Conservation (phyloP, 2,888 invertebrate genomes). For the Coleophora flavipennella region DNA sequence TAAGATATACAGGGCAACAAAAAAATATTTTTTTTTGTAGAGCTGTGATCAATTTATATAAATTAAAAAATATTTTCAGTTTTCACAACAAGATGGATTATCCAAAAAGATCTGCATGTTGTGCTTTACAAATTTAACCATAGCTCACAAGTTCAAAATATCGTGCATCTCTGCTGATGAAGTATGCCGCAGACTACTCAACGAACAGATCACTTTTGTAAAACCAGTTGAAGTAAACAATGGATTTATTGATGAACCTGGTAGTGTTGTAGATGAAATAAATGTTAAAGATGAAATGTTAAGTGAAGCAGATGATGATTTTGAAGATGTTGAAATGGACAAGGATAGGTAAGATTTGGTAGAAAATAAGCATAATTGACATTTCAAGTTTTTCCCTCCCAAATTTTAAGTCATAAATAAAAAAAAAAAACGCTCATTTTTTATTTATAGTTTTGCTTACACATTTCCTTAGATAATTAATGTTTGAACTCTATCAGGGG, state of each 20-base stretch:
- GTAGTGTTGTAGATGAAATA: slow-evolving; percentile 6
- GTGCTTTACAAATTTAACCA: slow-evolving; percentile 25
- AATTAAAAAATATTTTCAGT: no score
- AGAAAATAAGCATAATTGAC: no score
- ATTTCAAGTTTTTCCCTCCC: no score
- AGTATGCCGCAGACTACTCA: slow-evolving; percentile 19
- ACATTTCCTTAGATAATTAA: no score
- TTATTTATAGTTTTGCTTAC: no score
- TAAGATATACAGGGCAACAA: no score
- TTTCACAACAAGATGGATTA: slow-evolving; percentile 21
- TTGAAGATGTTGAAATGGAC: slow-evolving; percentile 4
- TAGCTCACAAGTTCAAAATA: slow-evolving; percentile 34
- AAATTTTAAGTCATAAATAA: no score
- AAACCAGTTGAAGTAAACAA: slow-evolving; percentile 10
- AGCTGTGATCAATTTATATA: no score
- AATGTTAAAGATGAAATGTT: slow-evolving; percentile 9
- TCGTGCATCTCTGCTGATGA: slow-evolving; percentile 28
- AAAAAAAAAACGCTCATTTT: no score
- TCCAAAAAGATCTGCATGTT: slow-evolving; percentile 30
- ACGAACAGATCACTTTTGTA: slow-evolving; percentile 16
- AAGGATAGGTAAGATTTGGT: slow-evolving; percentile 7
- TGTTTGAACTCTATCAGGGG: no score
- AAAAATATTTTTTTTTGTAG: no score
- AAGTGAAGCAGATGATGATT: background rate
- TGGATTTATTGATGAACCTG: slow-evolving; percentile 6